A percentile compares a stretch with the other conserved stretches of the same genome.
Conservation (phyloP, 2,888 invertebrate genomes). For the Andricus quercusramuli region DNA sequence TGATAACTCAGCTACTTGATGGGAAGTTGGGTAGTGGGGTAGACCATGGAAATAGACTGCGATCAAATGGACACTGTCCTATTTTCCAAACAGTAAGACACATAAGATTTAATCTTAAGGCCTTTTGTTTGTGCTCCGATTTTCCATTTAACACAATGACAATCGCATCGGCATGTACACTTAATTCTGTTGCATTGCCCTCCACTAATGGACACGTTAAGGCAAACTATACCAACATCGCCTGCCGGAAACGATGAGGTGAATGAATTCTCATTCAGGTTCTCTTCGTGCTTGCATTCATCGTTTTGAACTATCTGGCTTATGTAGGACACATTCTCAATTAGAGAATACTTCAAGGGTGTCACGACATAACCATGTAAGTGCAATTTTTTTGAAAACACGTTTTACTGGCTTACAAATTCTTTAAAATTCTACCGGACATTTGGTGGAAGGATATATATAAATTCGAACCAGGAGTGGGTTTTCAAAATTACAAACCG, state of each 20-base stretch:
- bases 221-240: slow-evolving; percentile 54
- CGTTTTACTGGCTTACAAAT: no score
- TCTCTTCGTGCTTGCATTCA: slow-evolving; percentile 34
- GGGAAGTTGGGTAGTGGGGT: no score
- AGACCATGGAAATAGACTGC: no score
- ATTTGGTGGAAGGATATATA: no score
- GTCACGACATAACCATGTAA: no score
- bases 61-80: no score
- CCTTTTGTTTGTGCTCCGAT: slow-evolving; percentile 10
- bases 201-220: slow-evolving; percentile 58
- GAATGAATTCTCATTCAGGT: slow-evolving; percentile 31
- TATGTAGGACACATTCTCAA: slow-evolving; percentile 7
- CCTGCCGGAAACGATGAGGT: slow-evolving; percentile 38
- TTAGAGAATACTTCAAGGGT: background rate
- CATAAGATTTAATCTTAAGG: slow-evolving; percentile 16
- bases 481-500: no score
- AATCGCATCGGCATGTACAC: slow-evolving; percentile 61
- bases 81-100: background rate
- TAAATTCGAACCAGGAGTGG: no score
- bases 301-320: slow-evolving; percentile 5
- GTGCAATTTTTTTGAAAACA: no score
- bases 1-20: no score
- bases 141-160: slow-evolving; percentile 65
- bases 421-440: no score
- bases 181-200: slow-evolving; percentile 70